These are phyloP conservation scores for Craseonycteris thonglongyai DNA, from an alignment of 2,113 vertebrate species.

Conservation along the genomic window DNA sequence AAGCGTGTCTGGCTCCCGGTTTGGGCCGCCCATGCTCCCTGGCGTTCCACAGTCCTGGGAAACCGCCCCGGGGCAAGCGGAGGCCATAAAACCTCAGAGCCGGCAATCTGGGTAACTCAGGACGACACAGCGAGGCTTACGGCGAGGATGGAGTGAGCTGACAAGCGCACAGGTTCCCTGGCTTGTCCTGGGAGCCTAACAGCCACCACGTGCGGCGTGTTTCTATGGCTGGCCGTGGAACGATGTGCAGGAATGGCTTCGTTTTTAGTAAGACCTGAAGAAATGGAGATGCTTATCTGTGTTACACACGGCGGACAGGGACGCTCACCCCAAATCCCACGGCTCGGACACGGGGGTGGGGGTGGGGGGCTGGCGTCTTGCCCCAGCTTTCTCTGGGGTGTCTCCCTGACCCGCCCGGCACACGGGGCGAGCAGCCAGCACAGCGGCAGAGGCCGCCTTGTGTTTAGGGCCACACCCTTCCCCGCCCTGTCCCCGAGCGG, in stretches of 20 bases:
- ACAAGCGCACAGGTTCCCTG: background rate
- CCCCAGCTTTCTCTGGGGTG: background rate
- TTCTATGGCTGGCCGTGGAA: background rate
- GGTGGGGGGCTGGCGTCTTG: background rate
- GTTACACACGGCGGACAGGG: background rate
- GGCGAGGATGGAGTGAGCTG: background rate
- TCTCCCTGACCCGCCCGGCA: background rate
- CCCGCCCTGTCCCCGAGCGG: background rate
- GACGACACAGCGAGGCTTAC: background rate
- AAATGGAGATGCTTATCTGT: background rate
- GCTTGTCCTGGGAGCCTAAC: background rate
- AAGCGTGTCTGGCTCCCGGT: background rate
- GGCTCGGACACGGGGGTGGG: background rate
- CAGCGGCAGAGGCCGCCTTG: background rate
- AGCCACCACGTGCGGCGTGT: background rate
- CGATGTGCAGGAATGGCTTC: background rate
- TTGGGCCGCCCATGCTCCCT: background rate
- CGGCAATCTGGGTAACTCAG: background rate
- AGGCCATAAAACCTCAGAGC: background rate
- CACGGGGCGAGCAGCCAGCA: background rate
- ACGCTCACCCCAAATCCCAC: background rate
- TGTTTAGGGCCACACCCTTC: background rate
- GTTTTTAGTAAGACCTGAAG: conserved; percentile 1
- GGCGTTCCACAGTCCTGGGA: background rate
- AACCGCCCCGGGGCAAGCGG: background rate